Conservation (phyloP, 2,113 vertebrate genomes). For the Lycaon pictus region DNA sequence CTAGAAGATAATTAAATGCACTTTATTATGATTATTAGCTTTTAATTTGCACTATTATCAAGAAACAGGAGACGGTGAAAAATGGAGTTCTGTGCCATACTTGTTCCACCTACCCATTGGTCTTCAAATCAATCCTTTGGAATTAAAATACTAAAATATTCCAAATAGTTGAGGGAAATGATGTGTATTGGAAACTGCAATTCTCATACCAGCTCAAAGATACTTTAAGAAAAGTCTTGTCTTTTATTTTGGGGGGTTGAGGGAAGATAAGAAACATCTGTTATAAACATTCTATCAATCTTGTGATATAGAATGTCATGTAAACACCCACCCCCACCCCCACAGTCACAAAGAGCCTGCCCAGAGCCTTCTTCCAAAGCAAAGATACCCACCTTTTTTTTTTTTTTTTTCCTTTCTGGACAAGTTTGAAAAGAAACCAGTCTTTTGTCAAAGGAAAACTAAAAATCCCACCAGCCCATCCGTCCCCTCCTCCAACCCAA, state of each 20-base stretch:
- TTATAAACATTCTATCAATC: slow-evolving; percentile 76
- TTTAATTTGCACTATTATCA: slow-evolving; percentile 80
- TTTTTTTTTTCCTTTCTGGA: background rate
- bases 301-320: slow-evolving; percentile 73
- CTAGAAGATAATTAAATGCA: slow-evolving; percentile 83
- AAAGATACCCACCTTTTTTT: slow-evolving; percentile 52
- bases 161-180: slow-evolving; percentile 28
- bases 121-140: slow-evolving; percentile 15
- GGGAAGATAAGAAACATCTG: slow-evolving; percentile 80
- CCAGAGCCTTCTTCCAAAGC: slow-evolving; percentile 49
- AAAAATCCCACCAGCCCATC: slow-evolving; percentile 62
- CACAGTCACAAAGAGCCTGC: slow-evolving; percentile 71
- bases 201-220: slow-evolving; percentile 64
- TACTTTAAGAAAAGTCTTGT: slow-evolving; percentile 66
- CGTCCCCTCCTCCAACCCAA: slow-evolving; percentile 48
- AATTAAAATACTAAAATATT: slow-evolving; percentile 61
- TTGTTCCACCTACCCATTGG: background rate
- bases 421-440: slow-evolving; percentile 71
- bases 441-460: slow-evolving; percentile 77
- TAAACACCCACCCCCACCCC: slow-evolving; percentile 73
- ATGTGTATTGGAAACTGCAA: slow-evolving; percentile 41
- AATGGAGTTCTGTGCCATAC: slow-evolving; percentile 24
- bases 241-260: slow-evolving; percentile 64
- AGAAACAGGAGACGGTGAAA: slow-evolving; percentile 63
- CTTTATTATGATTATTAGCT: slow-evolving; percentile 82